Evolutionary conservation across 2,113 vertebrate species (phyloP), one percentile per base, ranked within the genome.

Genomic region (Hiodon tergisus): DNA sequence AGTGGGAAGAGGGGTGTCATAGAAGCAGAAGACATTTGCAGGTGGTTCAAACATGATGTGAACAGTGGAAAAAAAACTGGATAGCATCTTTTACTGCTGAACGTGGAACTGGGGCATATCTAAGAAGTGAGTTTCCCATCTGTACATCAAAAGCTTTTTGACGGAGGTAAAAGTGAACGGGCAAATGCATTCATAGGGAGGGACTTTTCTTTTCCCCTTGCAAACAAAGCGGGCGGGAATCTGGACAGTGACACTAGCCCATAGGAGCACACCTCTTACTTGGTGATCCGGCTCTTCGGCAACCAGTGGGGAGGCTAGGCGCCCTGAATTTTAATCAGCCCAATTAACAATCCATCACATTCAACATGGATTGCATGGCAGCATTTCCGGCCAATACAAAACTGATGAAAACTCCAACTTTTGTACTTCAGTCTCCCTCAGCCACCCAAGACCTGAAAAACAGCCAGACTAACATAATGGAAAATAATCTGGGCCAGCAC

Each of bases 391-490:
- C 82, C 77, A 81, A 87, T 83, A 78, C 78, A 50, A 85, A 84
- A 76, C 84, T 83, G 81, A 87, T 84, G 77, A 82, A 82, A 80
- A 76, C 74, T 74, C 6, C 48, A 71, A 60, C 54, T 54, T 17
- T 72, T 0, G 55, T 55, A 66, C 61, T 46, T 69, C 71, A 61
- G 57, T 72, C 55, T 73, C 60, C 61, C 69, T 72, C 60, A 48
- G 2, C 61, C 61, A 73, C 11, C 78, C 75, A 69, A 76, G n/a
- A 67, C 72, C 63, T 57, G 71, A 80, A 79, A 83, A 77, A 58
- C 77, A 82, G 78, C 77, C 77, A 74, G 46, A 80, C 80, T 85
- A 81, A 87, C 82, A 80, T 78, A 87, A 86, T 87, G 88, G 86
- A 91, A 91, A 90, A 83, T 82, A 81, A 81, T 62, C n/a, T 52